phyloP scores from a whole-genome alignment of 2,113 vertebrate genomes.

The Zapus hudsonius region DNA sequence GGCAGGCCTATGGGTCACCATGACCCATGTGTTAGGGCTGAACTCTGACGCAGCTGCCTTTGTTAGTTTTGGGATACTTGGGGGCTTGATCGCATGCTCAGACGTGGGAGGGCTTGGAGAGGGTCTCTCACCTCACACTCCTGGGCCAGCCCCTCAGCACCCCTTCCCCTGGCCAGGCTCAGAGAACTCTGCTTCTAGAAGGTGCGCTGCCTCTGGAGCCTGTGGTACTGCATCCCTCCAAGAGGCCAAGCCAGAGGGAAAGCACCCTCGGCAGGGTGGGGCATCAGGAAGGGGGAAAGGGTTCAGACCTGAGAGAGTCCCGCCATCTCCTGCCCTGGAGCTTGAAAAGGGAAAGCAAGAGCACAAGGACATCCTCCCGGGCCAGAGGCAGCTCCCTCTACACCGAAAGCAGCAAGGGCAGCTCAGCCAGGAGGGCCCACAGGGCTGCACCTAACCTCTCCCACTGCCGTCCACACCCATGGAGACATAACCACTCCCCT shows the following conservation, averaged over 20 bases:
- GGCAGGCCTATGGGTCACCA: not conserved
- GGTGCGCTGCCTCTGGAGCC: too few species aligned
- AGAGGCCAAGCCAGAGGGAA: too few species aligned
- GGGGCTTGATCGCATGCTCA: constrained; percentile 73
- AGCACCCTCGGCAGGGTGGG: not conserved
- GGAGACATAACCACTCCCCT: constrained; percentile 67
- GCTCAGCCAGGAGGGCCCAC: constrained; percentile 48
- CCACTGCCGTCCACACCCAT: constrained; percentile 61
- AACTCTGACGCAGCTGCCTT: constrained; percentile 73
- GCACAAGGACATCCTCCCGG: constrained; percentile 31
- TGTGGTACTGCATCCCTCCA: too few species aligned
- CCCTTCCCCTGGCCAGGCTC: not conserved
- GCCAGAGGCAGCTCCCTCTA: constrained; percentile 17
- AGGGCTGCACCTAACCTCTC: constrained; percentile 45
- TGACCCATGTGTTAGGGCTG: not conserved
- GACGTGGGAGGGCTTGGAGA: constrained; percentile 4
- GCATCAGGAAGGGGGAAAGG: constrained; percentile 1
- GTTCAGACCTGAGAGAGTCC: constrained; percentile 60
- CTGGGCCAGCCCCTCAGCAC: not conserved
- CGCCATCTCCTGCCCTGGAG: not conserved
- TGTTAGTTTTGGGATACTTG: constrained; percentile 64
- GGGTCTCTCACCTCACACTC: not conserved
- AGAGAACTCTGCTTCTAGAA: not conserved
- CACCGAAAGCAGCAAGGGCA: constrained; percentile 43
- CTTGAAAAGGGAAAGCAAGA: constrained; percentile 31